phyloP scores from a whole-genome alignment of 2,797 vertebrate genomes.

The Fringilla coelebs region DNA sequence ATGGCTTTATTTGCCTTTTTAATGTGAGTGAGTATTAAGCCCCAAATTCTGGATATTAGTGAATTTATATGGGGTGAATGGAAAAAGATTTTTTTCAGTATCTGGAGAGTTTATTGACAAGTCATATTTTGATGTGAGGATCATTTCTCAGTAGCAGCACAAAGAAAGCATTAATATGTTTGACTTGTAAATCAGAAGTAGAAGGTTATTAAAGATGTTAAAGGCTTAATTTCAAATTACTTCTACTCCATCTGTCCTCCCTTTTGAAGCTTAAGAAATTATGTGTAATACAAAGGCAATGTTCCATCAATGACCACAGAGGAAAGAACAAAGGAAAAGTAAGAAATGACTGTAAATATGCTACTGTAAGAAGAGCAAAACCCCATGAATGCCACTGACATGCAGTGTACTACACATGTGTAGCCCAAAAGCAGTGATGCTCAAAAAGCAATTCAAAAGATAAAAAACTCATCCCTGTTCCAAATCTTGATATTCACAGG shows the following conservation, averaged over 20 bases:
- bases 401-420: accelerated
- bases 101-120: neutral
- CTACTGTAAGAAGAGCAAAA: neutral
- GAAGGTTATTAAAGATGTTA: neutral
- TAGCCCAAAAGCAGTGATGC: neutral
- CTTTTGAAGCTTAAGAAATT: neutral
- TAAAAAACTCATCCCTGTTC: neutral
- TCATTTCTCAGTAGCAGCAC: neutral
- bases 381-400: neutral
- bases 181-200: neutral
- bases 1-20: neutral
- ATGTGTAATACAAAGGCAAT: neutral
- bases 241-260: neutral
- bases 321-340: neutral
- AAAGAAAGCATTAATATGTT: neutral
- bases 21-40: neutral
- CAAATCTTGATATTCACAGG: neutral
- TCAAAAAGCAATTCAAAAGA: neutral
- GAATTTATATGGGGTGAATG: neutral
- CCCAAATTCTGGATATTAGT: neutral
- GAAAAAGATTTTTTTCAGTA: neutral
- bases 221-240: neutral
- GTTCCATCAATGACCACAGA: neutral
- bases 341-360: neutral
- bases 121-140: neutral